These are phyloP conservation scores for Patiria pectinifera DNA, from an alignment of 53 echinoderm and acorn worm species.

Conservation along the genomic window DNA sequence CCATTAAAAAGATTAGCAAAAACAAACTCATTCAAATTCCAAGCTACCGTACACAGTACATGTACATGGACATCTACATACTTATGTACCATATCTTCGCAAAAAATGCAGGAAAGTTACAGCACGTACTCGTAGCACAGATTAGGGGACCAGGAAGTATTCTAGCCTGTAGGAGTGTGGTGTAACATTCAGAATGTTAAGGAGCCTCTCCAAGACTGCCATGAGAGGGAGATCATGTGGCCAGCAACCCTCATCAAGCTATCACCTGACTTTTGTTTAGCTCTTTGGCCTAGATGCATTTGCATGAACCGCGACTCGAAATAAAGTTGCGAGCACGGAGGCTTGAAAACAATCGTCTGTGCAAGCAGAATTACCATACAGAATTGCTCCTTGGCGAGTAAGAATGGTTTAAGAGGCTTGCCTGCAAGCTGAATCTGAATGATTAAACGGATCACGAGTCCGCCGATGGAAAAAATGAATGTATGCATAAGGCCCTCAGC, in stretches of 20 bases:
- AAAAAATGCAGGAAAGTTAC: background rate
- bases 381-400: background rate
- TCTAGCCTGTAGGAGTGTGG: background rate
- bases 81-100: background rate
- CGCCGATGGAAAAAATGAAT: constrained; percentile 18
- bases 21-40: background rate
- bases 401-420: background rate
- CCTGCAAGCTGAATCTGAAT: constrained; percentile 8
- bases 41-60: background rate
- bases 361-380: constrained; percentile 18
- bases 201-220: background rate
- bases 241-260: background rate
- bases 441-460: constrained; percentile 42
- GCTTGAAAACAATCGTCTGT: background rate
- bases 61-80: too few species aligned
- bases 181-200: background rate
- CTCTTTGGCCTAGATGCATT: constrained; percentile 22
- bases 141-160: background rate
- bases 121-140: background rate
- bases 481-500: constrained; percentile 47
- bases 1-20: too few species aligned
- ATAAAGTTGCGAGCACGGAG: background rate
- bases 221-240: constrained; percentile 18
- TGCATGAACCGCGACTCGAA: background rate
- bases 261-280: background rate